Conservation (phyloP, 2,888 invertebrate species). For the Philonicus albiceps region DNA sequence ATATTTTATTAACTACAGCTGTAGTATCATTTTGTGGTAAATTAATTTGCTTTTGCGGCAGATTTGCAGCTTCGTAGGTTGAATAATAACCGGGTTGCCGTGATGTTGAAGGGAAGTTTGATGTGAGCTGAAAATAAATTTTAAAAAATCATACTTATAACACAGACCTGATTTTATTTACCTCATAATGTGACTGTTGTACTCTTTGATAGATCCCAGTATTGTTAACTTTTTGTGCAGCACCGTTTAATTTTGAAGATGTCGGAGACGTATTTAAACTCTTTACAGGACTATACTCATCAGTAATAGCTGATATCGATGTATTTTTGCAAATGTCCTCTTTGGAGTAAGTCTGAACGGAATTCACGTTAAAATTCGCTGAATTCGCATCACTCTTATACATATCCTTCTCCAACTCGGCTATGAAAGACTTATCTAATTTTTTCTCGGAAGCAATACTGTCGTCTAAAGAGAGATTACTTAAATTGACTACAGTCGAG, state of each 20-base stretch:
- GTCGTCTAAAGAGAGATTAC: slow-evolving; percentile 56
- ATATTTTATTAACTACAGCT: slow-evolving; percentile 64
- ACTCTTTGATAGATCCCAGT: slow-evolving; percentile 46
- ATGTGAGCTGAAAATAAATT: not conserved
- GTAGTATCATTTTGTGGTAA: slow-evolving; percentile 57
- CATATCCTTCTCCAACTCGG: slow-evolving; percentile 72
- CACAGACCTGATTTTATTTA: not conserved
- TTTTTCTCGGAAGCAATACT: slow-evolving; percentile 58
- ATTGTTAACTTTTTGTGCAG: slow-evolving; percentile 54
- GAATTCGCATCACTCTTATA: slow-evolving; percentile 54
- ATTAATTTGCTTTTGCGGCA: slow-evolving; percentile 57
- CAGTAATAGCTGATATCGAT: slow-evolving; percentile 44
- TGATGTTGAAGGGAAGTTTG: slow-evolving; percentile 18
- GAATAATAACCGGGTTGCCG: not conserved
- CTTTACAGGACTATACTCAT: slow-evolving; percentile 27
- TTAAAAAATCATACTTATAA: not conserved
- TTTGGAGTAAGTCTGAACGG: slow-evolving; percentile 58
- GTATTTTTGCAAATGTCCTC: slow-evolving; percentile 58
- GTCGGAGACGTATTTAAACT: slow-evolving; percentile 47
- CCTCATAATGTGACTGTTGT: slow-evolving; percentile 35
- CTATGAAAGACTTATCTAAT: slow-evolving; percentile 69
- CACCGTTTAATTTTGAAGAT: slow-evolving; percentile 46
- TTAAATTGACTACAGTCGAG: slow-evolving; percentile 56
- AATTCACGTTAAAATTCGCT: slow-evolving; percentile 60
- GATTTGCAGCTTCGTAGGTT: not conserved